Evolutionary conservation across 2,888 invertebrate genomes (phyloP), one percentile per base, ranked within the genome.

Genomic region (Acleris holmiana): DNA sequence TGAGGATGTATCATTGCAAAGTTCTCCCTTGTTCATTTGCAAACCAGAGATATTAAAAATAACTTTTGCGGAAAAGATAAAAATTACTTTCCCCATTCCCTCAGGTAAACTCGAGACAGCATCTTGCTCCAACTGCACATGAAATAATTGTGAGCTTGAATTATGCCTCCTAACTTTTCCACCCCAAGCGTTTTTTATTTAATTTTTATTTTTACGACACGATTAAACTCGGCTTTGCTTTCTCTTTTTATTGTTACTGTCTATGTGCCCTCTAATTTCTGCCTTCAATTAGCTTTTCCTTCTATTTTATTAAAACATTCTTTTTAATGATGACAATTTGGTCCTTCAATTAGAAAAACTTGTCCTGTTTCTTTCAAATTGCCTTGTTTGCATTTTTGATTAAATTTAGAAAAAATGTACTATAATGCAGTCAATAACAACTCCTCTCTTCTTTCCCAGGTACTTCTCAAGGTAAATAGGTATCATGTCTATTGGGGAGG

Each of bases 391-490:
- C 13, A 53, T 64, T 25, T 59, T 64, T 54, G 48, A 21, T 53
- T 40, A n/a, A 1, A 44, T 41, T 48, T 59, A 53, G 46, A 44
- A 35, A 55, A 35, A 35, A 35, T 35, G 35, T 35, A 35, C 66
- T 61, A 60, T 69, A 50, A 75, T 74, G 71, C 80, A 75, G 78
- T 83, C 76, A 88, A 86, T 90, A 91, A 91, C 85, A 79, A 79
- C 79, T 76, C 82, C 84, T 91, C 88, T 91, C 88, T 91, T 91
- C 88, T 91, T 91, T 84, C 89, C 80, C 91, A 91, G 91, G 91
- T 91, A 91, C 91, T 91, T 91, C 91, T 90, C 91, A 91, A 91
- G 90, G 90, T 91, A 90, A 91, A 91, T 91, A 90, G 91, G 91
- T 91, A 88, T 88, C 89, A 84, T 84, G 80, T 89, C 84, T 87